Conservation (phyloP, 2,113 vertebrate genomes). For the Benitochromis conjunctus region DNA sequence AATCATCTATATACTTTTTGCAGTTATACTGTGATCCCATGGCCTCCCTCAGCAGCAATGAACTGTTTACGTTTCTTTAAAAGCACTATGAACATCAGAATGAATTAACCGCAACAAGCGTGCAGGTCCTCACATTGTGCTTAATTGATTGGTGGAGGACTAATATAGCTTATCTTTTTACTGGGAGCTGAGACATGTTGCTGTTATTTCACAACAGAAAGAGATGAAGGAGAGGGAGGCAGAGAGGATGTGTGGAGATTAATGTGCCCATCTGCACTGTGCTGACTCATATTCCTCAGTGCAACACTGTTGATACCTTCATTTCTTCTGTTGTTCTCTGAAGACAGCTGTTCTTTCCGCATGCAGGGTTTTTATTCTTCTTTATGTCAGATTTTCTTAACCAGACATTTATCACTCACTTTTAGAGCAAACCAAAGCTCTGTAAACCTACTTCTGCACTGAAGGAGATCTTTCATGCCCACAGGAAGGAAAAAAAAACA, state of each 20-base stretch:
- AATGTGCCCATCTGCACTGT: slow-evolving; percentile 13
- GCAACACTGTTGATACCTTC: slow-evolving; percentile 1
- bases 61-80: not conserved
- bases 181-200: not conserved
- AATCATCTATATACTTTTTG: not conserved
- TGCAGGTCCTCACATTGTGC: not conserved
- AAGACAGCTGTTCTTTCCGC: not conserved
- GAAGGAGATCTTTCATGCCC: not conserved
- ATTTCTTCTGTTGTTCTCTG: not conserved
- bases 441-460: not conserved
- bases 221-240: not conserved
- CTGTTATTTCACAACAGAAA: not conserved
- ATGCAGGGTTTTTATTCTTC: not conserved
- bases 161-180: slow-evolving; percentile 25
- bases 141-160: not conserved
- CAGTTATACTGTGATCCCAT: not conserved
- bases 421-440: not conserved
- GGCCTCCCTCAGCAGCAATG: not conserved
- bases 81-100: not conserved
- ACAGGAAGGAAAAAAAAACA: not conserved
- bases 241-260: slow-evolving; percentile 3
- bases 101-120: not conserved
- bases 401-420: not conserved
- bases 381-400: not conserved
- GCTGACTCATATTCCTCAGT: slow-evolving; percentile 29